Evolutionary conservation across 2,797 vertebrate species (phyloP), one percentile per base, ranked within the genome.

Genomic region (Limnodromus scolopaceus): DNA sequence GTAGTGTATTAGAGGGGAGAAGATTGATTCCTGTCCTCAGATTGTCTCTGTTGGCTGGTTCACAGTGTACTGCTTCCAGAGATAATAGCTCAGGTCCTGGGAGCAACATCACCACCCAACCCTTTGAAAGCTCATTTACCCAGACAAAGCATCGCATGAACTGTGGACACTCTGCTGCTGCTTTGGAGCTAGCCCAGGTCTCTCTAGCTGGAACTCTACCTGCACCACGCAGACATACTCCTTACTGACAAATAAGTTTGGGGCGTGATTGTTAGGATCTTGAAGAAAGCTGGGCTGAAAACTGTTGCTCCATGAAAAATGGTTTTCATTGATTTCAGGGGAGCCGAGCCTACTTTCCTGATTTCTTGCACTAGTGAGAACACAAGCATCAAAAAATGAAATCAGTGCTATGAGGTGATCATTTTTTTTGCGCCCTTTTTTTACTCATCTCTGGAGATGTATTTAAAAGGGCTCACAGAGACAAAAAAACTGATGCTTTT

Each of bases 231-330:
- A 86, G 48, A 39, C 39, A 25, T 30, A 25, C 3, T 58, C 19
- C 24, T 83, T 85, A 45, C 45, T 49, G 49, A 58, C 23, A 81
- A 72, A 45, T 27, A 49, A 74, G 28, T 70, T 72, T 66, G 14
- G 27, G 23, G 22, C 75, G 16, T 49, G 60, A 74, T 66, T 65
- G 27, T 80, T 78, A 58, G 49, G 20, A 75, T 64, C 51, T 49
- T 84, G 51, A 49, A 41, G 69, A 66, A 13, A 72, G 61, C 54
- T 20, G 60, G 39, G 24, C 30, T 89, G 77, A 88, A 90, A 92
- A 84, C 64, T 81, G 11, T 93, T 87, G 25, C 70, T 94, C 48
- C 41, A 9, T 39, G 49, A 82, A 79, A 90, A 95, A 48, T 11
- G 45, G 4, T 64, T 92, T 61, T 65, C 49, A 64, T n/a, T 78